Percentiles rank a stretch among this genome's conserved stretches.
phyloP scores from a whole-genome alignment of 2,113 vertebrate species.

The Oncorhynchus kisutch region DNA sequence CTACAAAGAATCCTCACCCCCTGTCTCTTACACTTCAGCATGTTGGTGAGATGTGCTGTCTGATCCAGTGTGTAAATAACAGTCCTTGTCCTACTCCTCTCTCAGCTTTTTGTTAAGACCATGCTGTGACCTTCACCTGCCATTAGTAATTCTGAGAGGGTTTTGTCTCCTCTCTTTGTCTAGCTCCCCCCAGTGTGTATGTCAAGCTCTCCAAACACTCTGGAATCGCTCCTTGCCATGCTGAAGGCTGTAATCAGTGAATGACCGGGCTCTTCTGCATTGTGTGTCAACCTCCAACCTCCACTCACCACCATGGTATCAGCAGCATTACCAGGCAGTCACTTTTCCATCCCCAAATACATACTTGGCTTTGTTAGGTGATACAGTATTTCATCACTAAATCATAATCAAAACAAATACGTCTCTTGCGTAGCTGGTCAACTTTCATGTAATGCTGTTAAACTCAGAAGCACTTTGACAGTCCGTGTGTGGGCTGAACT shows the following conservation, averaged over 20 bases:
- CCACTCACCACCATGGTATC: background rate
- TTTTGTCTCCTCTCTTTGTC: slow-evolving; percentile 5
- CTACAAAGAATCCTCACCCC: background rate
- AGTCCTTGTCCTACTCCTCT: background rate
- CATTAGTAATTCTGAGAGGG: slow-evolving; percentile 28
- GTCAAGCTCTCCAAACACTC: slow-evolving; percentile 3
- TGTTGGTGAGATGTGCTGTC: background rate
- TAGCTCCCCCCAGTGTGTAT: background rate
- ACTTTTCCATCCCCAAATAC: too few species aligned
- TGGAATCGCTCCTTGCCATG: background rate
- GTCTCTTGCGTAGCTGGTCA: too few species aligned
- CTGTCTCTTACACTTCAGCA: background rate
- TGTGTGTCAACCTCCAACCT: background rate
- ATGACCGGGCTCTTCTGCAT: background rate
- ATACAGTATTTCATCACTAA: too few species aligned
- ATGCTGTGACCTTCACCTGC: slow-evolving; percentile 51
- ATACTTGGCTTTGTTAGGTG: too few species aligned
- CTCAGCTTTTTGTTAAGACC: slow-evolving; percentile 17
- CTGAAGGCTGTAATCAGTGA: background rate
- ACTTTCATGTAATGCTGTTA: too few species aligned
- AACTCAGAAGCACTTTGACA: too few species aligned
- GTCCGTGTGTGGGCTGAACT: too few species aligned
- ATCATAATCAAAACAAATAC: too few species aligned
- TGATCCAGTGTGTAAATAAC: slow-evolving; percentile 3
- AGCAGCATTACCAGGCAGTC: too few species aligned